Evolutionary conservation across 2,113 vertebrate species (phyloP), one percentile per base, ranked within the genome.

Genomic region (Vidua chalybeata): DNA sequence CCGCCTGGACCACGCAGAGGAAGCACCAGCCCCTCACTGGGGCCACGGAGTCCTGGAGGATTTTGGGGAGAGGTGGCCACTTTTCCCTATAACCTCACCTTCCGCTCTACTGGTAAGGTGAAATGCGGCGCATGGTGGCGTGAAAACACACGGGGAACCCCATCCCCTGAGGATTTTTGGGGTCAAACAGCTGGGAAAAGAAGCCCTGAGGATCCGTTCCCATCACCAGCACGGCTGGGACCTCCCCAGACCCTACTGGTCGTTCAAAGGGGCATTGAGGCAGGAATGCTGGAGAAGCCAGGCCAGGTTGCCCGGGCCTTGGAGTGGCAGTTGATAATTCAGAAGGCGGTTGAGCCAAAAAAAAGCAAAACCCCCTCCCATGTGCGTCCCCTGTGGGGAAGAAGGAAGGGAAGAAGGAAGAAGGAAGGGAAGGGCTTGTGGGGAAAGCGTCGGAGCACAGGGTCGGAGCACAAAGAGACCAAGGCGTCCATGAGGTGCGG

Each of bases 401-500:
- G 35, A 35, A 35, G 35, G 35, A 35, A 35, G 35, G 35, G 35
- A 35, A 35, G 35, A 35, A 35, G 35, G 35, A 35, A 35, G 35
- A 35, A 35, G 35, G 35, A 35, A 35, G 35, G 35, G 35, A 35
- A 35, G 35, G 35, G 35, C 35, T 35, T 35, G 35, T 35, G 35
- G 35, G 59, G 37, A 39, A 35, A 52, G 33, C 12, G 1, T 2
- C 0, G 2, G 35, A 30, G 63, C 33, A 11, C n/a, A 24, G 35
- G 35, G 1, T 2, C 0, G 2, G 35, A 30, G 63, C 33, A 11
- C n/a, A 24, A 52, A 52, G 45, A 72, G 49, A 79, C 62, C 12
- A 45, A 3, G 35, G n/a, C 4, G 18, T 55, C 45, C n/a, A 4
- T 2, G 13, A 59, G 54, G 37, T 18, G 7, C 1, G 0, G 31